phyloP scores from a whole-genome alignment of 2,888 invertebrate genomes.

The Ceriagrion tenellum region DNA sequence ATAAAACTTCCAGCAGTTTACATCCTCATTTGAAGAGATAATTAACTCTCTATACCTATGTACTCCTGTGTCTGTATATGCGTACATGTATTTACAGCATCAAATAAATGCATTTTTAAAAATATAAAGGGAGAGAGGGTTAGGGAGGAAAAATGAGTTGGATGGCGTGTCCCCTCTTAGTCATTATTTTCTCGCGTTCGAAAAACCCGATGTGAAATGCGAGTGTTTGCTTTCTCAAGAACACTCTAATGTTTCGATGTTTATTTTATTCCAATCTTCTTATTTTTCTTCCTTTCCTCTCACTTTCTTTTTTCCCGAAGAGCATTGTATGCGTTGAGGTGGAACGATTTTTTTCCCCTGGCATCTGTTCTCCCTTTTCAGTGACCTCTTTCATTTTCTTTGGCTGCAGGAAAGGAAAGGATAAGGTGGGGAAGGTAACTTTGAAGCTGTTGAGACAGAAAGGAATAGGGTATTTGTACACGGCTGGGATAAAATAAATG shows the following conservation, averaged over 20 bases:
- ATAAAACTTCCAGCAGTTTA: too few species aligned
- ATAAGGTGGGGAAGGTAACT: not conserved
- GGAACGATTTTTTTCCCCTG: not conserved
- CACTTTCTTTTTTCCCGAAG: not conserved
- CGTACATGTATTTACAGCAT: too few species aligned
- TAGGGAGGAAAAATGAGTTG: not conserved
- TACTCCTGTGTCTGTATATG: too few species aligned
- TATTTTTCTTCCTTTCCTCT: not conserved
- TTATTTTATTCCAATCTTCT: not conserved
- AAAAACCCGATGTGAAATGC: not conserved
- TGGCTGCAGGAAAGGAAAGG: not conserved
- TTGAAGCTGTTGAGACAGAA: not conserved
- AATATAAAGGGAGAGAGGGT: not conserved
- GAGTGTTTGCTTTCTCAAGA: not conserved
- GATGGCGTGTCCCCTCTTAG: not conserved
- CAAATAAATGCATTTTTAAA: too few species aligned
- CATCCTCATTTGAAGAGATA: too few species aligned
- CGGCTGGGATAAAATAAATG: too few species aligned
- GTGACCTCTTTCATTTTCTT: conserved; percentile 5
- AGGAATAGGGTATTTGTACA: too few species aligned
- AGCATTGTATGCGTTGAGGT: not conserved
- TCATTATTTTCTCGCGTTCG: not conserved
- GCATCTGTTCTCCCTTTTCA: not conserved
- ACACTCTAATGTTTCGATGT: not conserved
- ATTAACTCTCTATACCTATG: too few species aligned